Evolutionary conservation across 2,113 vertebrate species (phyloP).

Genomic region (Sus scrofa): T2T-Sscrofa CM000818.6:1117501-1118000

Average conservation of each 20-base stretch:
- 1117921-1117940: slow-evolving; percentile 26
- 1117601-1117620: neutral
- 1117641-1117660: slow-evolving; percentile 22
- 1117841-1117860: slow-evolving; percentile 42
- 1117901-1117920: slow-evolving; percentile 8
- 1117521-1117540: neutral
- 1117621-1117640: neutral
- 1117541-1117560: neutral
- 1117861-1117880: neutral
- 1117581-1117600: neutral
- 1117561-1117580: neutral
- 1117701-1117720: neutral
- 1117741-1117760: slow-evolving; percentile 22
- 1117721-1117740: slow-evolving; percentile 42
- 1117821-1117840: slow-evolving; percentile 34
- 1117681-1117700: neutral
- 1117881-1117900: neutral
- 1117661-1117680: neutral
- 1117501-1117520: neutral
- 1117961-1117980: neutral
- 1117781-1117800: slow-evolving; percentile 29
- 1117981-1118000: neutral
- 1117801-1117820: slow-evolving; percentile 46
- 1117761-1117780: slow-evolving; percentile 46
- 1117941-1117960: neutral